Conservation (phyloP, 2,797 vertebrate genomes). For the Allochrocebus solatus region DNA sequence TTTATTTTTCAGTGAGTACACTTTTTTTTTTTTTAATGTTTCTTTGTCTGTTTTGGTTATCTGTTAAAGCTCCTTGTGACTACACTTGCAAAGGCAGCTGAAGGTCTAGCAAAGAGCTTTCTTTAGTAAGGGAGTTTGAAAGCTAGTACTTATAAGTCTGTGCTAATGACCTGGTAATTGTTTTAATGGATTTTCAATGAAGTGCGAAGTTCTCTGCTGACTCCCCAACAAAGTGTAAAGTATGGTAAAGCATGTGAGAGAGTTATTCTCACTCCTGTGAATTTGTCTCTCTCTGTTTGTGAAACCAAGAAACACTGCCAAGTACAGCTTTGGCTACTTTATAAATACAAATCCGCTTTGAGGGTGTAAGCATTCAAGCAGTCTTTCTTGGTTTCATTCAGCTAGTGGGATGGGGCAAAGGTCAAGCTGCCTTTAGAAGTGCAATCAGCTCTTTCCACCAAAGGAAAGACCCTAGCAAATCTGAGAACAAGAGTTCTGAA, state of each 20-base stretch:
- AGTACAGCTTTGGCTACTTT: slow-evolving; percentile 19
- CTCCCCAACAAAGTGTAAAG: slow-evolving; percentile 68
- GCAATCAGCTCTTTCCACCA: neutral
- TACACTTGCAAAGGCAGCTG: neutral
- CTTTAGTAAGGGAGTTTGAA: slow-evolving; percentile 47
- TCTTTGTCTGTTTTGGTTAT: neutral
- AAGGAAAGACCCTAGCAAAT: neutral
- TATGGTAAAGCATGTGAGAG: slow-evolving; percentile 52
- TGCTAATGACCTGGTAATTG: slow-evolving; percentile 75
- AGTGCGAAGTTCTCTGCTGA: slow-evolving; percentile 72
- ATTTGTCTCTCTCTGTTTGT: slow-evolving; percentile 63
- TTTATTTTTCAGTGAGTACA: neutral
- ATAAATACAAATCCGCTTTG: slow-evolving; percentile 28
- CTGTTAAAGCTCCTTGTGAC: neutral
- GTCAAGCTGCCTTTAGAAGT: neutral
- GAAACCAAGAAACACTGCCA: slow-evolving; percentile 49
- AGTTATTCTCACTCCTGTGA: slow-evolving; percentile 52
- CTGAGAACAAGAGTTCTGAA: neutral
- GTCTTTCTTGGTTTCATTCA: neutral
- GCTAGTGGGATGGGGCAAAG: neutral
- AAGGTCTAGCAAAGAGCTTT: slow-evolving; percentile 36
- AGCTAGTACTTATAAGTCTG: slow-evolving; percentile 40
- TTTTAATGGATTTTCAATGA: slow-evolving; percentile 77
- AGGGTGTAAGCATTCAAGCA: neutral
- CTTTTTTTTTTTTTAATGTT: neutral